Percentiles rank a stretch among this genome's conserved stretches.
phyloP scores from a whole-genome alignment of 2,797 vertebrate genomes.

The Scleropages formosus region DNA sequence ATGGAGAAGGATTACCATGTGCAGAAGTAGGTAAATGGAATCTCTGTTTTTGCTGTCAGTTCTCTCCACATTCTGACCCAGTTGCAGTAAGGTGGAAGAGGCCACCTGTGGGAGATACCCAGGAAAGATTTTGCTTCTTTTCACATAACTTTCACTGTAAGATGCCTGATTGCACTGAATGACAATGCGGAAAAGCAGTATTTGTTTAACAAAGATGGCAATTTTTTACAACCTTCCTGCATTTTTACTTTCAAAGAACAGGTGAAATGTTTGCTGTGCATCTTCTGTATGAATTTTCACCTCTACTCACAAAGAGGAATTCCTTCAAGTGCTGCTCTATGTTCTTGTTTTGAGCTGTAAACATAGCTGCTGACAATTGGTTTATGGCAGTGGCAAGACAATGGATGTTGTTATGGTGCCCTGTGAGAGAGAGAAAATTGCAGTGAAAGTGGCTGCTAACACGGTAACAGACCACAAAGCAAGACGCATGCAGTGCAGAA shows the following conservation, averaged over 20 bases:
- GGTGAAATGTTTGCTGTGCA: neutral
- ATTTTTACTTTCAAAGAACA: constrained; percentile 1
- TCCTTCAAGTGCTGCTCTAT: constrained; percentile 89
- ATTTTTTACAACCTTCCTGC: too few relatives aligned
- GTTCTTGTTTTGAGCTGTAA: constrained; percentile 84
- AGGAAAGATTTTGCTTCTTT: neutral
- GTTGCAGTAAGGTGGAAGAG: constrained; percentile 82
- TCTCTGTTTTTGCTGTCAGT: constrained; percentile 80
- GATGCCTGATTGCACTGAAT: too few relatives aligned
- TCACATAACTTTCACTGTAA: neutral
- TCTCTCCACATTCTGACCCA: constrained; percentile 83
- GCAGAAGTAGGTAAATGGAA: constrained; percentile 84
- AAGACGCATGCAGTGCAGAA: neutral
- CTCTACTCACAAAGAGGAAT: constrained; percentile 81
- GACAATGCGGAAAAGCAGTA: too few relatives aligned
- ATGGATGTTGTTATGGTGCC: constrained; percentile 89
- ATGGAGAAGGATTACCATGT: constrained; percentile 71
- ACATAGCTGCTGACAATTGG: constrained; percentile 84
- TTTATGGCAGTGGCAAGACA: constrained; percentile 85
- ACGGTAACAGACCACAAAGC: neutral
- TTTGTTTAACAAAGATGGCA: too few relatives aligned
- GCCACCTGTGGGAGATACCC: constrained; percentile 70
- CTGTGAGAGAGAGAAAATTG: constrained; percentile 52
- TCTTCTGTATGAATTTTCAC: neutral
- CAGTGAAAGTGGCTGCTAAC: neutral